Evolutionary conservation across 2,113 vertebrate species (phyloP).

Genomic region (Ochotona curzoniae): DNA sequence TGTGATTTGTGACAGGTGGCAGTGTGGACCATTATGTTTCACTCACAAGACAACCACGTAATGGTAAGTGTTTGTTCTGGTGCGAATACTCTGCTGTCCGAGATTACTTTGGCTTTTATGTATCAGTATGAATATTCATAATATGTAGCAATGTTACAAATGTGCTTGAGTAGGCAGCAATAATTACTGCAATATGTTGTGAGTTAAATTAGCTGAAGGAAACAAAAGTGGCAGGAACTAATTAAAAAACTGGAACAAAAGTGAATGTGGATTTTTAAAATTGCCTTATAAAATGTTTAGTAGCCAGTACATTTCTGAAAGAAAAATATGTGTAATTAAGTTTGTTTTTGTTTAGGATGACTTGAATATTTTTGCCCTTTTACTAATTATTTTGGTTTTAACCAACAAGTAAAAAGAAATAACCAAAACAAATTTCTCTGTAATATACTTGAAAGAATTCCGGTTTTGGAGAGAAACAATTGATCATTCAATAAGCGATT

Average conservation of each 20-base stretch:
- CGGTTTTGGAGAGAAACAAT: not conserved
- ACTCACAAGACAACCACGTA: not conserved
- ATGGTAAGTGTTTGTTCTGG: conserved; percentile 10
- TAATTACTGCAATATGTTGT: conserved; percentile 71
- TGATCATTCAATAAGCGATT: conserved; percentile 13
- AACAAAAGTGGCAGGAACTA: conserved; percentile 71
- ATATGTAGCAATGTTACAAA: conserved; percentile 66
- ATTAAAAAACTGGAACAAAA: conserved; percentile 68
- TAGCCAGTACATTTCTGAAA: conserved; percentile 59
- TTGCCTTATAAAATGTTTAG: conserved; percentile 67
- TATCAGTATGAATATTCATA: conserved; percentile 66
- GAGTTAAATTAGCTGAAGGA: conserved; percentile 73
- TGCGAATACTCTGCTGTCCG: not conserved
- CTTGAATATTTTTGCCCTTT: conserved; percentile 16
- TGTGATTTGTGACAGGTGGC: not conserved
- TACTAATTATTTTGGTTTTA: conserved; percentile 56
- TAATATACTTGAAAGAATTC: not conserved
- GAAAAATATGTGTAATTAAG: conserved; percentile 57
- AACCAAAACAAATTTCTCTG: not conserved
- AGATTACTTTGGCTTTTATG: conserved; percentile 45
- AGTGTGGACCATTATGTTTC: not conserved
- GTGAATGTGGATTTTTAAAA: conserved; percentile 51
- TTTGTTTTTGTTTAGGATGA: conserved; percentile 49
- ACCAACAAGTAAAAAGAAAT: conserved; percentile 44
- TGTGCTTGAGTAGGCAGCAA: conserved; percentile 55